Conservation (phyloP, 2,888 invertebrate genomes). For the Trichogramma evanescens region DNA sequence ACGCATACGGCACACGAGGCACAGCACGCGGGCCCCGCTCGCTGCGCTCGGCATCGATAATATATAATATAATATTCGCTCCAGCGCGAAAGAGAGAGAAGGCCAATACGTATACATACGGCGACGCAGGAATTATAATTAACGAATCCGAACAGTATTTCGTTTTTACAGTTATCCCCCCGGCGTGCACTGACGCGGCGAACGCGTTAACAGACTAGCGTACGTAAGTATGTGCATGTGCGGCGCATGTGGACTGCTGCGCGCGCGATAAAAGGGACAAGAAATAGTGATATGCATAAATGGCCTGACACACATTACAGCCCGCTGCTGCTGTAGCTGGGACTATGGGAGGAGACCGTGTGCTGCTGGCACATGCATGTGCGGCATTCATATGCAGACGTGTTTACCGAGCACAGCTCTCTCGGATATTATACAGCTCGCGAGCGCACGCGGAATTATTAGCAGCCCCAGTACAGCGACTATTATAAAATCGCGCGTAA, state of each 20-base stretch:
- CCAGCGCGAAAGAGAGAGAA: too few species aligned
- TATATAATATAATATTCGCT: not conserved
- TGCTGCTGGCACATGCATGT: too few species aligned
- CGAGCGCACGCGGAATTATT: too few species aligned
- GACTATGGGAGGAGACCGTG: too few species aligned
- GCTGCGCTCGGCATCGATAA: slow-evolving; percentile 8
- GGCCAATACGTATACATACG: not conserved
- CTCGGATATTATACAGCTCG: too few species aligned
- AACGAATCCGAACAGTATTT: not conserved
- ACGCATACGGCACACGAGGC: not conserved
- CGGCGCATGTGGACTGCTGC: too few species aligned
- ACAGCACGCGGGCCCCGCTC: not conserved
- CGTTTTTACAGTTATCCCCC: slow-evolving; percentile 12
- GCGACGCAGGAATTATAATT: slow-evolving; percentile 13
- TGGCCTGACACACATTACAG: not conserved
- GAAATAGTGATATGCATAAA: not conserved
- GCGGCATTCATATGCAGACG: too few species aligned
- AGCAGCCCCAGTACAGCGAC: too few species aligned
- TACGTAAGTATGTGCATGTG: not conserved
- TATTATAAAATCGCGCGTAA: too few species aligned
- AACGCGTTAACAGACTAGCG: not conserved
- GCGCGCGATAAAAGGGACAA: not conserved
- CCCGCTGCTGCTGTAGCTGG: too few species aligned
- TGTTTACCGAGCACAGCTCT: too few species aligned
- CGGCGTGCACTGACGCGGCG: not conserved